A percentile compares a stretch with the other conserved stretches of the same genome.
Conservation (phyloP, 2,888 invertebrate species). For the Mythimna albipuncta region DNA sequence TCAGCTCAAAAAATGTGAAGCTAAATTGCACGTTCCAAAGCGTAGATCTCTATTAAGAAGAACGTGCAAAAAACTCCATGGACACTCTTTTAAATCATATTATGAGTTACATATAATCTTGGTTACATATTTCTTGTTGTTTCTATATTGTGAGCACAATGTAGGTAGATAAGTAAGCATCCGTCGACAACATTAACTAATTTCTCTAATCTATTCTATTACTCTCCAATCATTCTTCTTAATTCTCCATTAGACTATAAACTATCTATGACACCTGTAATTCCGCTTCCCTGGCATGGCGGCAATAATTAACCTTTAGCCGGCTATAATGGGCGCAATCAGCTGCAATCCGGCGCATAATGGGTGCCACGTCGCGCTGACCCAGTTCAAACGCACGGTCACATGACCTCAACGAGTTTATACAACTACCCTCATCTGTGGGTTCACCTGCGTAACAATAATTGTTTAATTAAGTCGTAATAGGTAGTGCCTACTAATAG, state of each 20-base stretch:
- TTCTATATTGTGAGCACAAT: no score
- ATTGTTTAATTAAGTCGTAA: background rate
- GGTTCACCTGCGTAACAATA: background rate
- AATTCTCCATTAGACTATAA: background rate
- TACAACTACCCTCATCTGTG: background rate
- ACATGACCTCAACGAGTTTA: background rate
- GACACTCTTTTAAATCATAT: no score
- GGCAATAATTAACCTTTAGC: constrained; percentile 40
- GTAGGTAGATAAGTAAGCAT: no score
- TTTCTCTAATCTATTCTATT: no score
- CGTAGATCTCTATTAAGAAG: no score
- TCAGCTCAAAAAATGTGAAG: no score
- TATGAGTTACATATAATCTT: no score
- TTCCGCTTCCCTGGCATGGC: background rate
- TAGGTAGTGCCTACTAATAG: no score
- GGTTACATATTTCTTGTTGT: no score
- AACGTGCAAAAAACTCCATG: no score
- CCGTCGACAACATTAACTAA: no score
- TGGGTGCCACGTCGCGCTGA: constrained; percentile 40
- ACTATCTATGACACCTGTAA: background rate
- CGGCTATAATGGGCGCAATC: constrained; percentile 43
- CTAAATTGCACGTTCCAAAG: no score
- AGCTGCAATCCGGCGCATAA: constrained; percentile 47
- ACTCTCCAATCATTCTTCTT: background rate
- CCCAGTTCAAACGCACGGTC: constrained; percentile 39